Percentiles rank a stretch among this genome's conserved stretches.
Evolutionary conservation across 2,888 invertebrate genomes (phyloP).

Genomic region (Dolichopus griseipennis): DNA sequence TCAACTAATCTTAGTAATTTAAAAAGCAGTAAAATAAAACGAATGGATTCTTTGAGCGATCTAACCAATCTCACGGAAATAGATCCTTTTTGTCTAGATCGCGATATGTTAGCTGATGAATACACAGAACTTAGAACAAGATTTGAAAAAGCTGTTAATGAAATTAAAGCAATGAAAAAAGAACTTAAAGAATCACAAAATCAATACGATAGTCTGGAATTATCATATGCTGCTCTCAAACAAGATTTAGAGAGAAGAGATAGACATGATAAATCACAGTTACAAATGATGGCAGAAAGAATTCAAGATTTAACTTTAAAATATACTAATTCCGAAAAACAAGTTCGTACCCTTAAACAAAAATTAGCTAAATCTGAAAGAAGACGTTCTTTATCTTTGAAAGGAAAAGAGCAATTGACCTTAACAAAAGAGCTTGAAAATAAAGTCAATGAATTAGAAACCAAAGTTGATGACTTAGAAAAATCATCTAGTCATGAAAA

Average conservation of each 20-base stretch:
- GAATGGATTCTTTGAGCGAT: constrained; percentile 71
- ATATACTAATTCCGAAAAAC: constrained; percentile 70
- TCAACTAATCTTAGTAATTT: constrained; percentile 38
- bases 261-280: constrained; percentile 57
- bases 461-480: constrained; percentile 63
- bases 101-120: constrained; percentile 69
- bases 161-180: constrained; percentile 73
- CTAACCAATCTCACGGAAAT: constrained; percentile 71
- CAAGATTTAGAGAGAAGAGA: constrained; percentile 63
- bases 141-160: constrained; percentile 73
- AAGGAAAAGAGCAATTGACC: constrained; percentile 71
- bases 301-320: constrained; percentile 78
- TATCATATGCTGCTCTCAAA: constrained; percentile 65
- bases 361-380: constrained; percentile 73
- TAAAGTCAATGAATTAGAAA: constrained; percentile 71
- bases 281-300: constrained; percentile 70
- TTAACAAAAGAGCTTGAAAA: constrained; percentile 77
- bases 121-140: constrained; percentile 66
- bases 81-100: constrained; percentile 63
- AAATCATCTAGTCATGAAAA: constrained; percentile 26
- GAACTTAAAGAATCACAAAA: constrained; percentile 72
- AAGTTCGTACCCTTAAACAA: constrained; percentile 67
- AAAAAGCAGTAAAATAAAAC: constrained; percentile 43
- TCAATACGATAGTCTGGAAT: constrained; percentile 68
- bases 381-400: constrained; percentile 70